Conservation (phyloP, 1,140 invertebrate species). For the Formica exsecta region DNA sequence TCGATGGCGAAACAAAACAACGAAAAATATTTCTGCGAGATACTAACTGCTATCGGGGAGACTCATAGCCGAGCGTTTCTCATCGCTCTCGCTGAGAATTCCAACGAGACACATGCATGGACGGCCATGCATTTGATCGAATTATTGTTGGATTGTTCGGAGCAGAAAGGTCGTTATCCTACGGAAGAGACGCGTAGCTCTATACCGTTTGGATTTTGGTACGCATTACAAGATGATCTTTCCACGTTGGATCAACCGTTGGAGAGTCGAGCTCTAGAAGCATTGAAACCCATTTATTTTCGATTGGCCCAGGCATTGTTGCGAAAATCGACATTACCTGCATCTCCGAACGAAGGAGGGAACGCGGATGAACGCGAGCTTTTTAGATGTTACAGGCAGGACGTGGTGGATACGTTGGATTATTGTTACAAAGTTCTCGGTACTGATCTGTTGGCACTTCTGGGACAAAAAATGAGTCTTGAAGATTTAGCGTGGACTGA, state of each 20-base stretch:
- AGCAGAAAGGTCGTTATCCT: conserved; percentile 73
- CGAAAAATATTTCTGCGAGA: conserved; percentile 79
- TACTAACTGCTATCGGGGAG: conserved; percentile 83
- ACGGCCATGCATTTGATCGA: conserved; percentile 86
- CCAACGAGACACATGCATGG: conserved; percentile 82
- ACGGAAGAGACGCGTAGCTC: conserved; percentile 89
- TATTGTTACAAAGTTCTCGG: conserved; percentile 94
- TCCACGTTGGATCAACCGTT: conserved; percentile 86
- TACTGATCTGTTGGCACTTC: conserved; percentile 89
- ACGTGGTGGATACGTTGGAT: conserved; percentile 95
- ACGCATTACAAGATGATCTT: conserved; percentile 93
- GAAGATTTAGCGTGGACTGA: conserved; percentile 87
- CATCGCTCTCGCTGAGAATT: conserved; percentile 81
- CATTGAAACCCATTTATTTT: conserved; percentile 90
- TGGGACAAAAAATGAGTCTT: conserved; percentile 87
- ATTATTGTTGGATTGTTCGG: conserved; percentile 91
- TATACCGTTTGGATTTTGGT: conserved; percentile 96
- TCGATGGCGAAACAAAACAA: conserved; percentile 77
- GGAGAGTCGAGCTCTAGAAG: conserved; percentile 84
- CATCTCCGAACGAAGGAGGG: conserved; percentile 80
- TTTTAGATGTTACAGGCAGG: conserved; percentile 96
- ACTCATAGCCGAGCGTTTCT: conserved; percentile 80
- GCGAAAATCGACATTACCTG: conserved; percentile 89
- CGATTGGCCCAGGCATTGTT: conserved; percentile 89
- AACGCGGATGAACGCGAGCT: conserved; percentile 93